phyloP scores from a whole-genome alignment of 2,797 vertebrate species.

The Galaxias olidus region DNA sequence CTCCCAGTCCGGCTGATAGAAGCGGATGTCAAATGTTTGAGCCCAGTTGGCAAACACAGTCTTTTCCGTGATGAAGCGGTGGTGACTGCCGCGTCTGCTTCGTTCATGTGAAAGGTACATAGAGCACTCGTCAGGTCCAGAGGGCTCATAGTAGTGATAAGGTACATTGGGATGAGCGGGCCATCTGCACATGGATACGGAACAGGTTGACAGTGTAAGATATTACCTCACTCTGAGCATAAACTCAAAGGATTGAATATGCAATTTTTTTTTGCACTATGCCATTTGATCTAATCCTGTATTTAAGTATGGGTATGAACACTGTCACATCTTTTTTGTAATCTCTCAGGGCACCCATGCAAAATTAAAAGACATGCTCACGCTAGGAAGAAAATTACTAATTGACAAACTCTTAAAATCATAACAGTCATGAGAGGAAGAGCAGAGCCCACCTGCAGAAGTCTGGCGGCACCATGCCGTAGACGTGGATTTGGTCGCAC shows the following conservation, averaged over 20 bases:
- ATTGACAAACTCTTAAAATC: slow-evolving; percentile 26
- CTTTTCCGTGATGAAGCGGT: slow-evolving; percentile 95
- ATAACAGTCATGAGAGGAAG: slow-evolving; percentile 4
- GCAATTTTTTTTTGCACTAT: too few relatives aligned
- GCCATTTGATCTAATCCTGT: too few relatives aligned
- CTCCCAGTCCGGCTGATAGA: slow-evolving; percentile 90
- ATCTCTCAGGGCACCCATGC: too few relatives aligned
- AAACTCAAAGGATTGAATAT: too few relatives aligned
- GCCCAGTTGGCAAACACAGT: slow-evolving; percentile 93
- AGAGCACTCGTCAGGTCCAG: slow-evolving; percentile 86
- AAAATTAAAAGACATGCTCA: too few relatives aligned
- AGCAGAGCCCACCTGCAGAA: slow-evolving; percentile 85
- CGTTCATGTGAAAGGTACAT: slow-evolving; percentile 93
- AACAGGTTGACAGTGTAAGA: neutral
- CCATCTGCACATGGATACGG: slow-evolving; percentile 67
- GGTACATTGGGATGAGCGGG: slow-evolving; percentile 81
- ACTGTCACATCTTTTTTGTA: too few relatives aligned
- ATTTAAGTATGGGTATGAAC: too few relatives aligned
- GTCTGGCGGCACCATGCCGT: slow-evolving; percentile 94
- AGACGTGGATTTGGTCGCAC: slow-evolving; percentile 89
- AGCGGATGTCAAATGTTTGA: slow-evolving; percentile 83
- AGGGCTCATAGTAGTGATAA: slow-evolving; percentile 96
- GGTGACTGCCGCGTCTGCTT: slow-evolving; percentile 86
- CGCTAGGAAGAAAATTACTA: too few relatives aligned
- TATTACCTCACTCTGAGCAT: neutral